These are phyloP conservation scores for Diorhabda carinulata DNA, from an alignment of 1,140 invertebrate genomes.

Conservation along the genomic window DNA sequence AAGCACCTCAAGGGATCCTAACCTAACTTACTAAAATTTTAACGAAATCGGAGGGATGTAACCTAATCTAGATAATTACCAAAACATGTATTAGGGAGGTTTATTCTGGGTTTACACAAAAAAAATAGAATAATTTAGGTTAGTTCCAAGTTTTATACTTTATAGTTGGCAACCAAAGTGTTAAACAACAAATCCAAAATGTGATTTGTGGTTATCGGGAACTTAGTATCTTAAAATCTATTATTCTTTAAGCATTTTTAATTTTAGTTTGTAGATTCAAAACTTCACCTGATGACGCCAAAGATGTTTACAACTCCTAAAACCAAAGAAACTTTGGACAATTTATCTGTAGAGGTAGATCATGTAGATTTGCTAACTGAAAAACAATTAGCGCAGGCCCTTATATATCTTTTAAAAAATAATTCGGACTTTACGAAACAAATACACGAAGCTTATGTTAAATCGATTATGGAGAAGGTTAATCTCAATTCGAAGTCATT, in stretches of 20 bases:
- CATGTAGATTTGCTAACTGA: conserved; percentile 69
- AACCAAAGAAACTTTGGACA: conserved; percentile 25
- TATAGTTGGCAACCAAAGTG: too few species aligned
- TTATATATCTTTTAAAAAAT: conserved; percentile 81
- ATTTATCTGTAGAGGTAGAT: conserved; percentile 30
- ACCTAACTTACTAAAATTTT: too few species aligned
- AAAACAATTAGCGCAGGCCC: conserved; percentile 82
- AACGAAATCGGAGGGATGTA: too few species aligned
- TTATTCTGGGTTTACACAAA: too few species aligned
- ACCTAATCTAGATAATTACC: too few species aligned
- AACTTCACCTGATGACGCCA: conserved; percentile 74
- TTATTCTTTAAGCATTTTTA: neutral
- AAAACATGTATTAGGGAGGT: too few species aligned
- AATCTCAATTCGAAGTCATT: conserved; percentile 40
- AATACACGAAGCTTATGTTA: conserved; percentile 85
- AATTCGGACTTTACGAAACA: conserved; percentile 82
- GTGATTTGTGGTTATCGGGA: too few species aligned
- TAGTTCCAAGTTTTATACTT: too few species aligned
- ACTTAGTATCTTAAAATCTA: too few species aligned
- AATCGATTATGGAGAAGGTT: conserved; percentile 73
- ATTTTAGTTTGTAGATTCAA: conserved; percentile 49
- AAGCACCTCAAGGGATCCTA: too few species aligned
- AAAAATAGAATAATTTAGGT: too few species aligned
- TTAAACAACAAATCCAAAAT: too few species aligned
- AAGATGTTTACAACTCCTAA: conserved; percentile 69